Conservation (phyloP, 2,113 vertebrate species). For the Melanocharis versteri region DNA sequence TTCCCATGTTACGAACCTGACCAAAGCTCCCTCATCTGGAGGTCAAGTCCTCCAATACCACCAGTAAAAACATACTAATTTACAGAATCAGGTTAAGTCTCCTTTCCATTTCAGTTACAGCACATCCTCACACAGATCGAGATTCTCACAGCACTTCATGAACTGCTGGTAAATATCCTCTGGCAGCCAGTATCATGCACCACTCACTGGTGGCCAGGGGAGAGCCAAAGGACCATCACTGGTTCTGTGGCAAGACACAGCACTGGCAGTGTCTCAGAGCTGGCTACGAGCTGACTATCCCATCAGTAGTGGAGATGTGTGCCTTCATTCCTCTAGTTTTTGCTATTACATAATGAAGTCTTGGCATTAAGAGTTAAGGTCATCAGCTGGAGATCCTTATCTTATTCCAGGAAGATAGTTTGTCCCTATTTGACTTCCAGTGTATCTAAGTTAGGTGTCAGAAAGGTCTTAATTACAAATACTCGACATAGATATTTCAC, state of each 20-base stretch:
- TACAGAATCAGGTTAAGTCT: neutral
- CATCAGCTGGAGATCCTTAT: neutral
- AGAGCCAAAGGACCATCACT: neutral
- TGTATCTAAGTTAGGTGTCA: neutral
- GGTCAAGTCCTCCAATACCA: neutral
- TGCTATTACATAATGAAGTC: neutral
- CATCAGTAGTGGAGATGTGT: fast-evolving
- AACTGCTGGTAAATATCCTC: neutral
- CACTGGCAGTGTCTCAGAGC: neutral
- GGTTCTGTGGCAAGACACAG: fast-evolving
- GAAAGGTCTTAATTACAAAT: neutral
- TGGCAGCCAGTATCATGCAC: neutral
- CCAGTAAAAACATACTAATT: neutral
- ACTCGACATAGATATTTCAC: neutral
- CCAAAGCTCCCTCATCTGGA: neutral
- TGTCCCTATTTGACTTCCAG: conserved; percentile 9
- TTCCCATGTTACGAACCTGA: neutral
- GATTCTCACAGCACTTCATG: fast-evolving
- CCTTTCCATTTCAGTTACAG: neutral
- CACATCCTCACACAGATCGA: fast-evolving
- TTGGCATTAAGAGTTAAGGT: neutral
- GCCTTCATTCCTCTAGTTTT: neutral
- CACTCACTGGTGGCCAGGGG: neutral
- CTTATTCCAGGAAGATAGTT: neutral
- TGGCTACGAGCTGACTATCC: fast-evolving